Evolutionary conservation across 2,888 invertebrate species (phyloP).

Genomic region (Cephus sareptanus): DNA sequence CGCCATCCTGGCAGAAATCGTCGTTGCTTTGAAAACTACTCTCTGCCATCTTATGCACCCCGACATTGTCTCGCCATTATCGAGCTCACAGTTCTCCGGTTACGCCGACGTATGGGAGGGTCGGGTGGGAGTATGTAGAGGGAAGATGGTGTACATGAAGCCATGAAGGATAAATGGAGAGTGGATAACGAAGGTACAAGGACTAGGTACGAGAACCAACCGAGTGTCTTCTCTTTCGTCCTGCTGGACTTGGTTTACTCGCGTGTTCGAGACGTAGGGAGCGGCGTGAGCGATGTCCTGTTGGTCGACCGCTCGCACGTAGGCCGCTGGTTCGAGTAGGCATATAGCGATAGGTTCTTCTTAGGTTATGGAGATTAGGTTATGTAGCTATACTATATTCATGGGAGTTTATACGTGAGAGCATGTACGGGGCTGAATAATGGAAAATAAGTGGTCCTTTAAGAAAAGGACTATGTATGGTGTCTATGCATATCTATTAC

Average conservation of each 20-base stretch:
- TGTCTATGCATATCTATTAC: neutral
- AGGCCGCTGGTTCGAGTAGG: constrained; percentile 29
- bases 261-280: constrained; percentile 39
- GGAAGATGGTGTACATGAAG: constrained; percentile 26
- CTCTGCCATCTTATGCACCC: neutral
- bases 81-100: constrained; percentile 54
- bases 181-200: constrained; percentile 63
- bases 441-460: neutral
- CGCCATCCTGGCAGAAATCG: neutral
- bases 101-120: constrained; percentile 29
- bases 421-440: neutral
- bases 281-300: constrained; percentile 59
- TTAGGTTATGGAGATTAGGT: constrained; percentile 50
- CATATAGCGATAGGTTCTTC: constrained; percentile 43
- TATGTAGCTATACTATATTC: neutral
- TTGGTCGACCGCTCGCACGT: constrained; percentile 48
- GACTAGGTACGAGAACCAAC: constrained; percentile 48
- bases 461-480: neutral
- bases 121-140: constrained; percentile 25
- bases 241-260: neutral
- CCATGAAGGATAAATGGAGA: constrained; percentile 57
- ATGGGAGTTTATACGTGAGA: constrained; percentile 2
- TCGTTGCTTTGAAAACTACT: neutral
- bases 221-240: constrained; percentile 42
- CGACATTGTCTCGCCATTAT: constrained; percentile 43